phyloP scores from a whole-genome alignment of 2,888 invertebrate species.

The Cynaeus angustus region DNA sequence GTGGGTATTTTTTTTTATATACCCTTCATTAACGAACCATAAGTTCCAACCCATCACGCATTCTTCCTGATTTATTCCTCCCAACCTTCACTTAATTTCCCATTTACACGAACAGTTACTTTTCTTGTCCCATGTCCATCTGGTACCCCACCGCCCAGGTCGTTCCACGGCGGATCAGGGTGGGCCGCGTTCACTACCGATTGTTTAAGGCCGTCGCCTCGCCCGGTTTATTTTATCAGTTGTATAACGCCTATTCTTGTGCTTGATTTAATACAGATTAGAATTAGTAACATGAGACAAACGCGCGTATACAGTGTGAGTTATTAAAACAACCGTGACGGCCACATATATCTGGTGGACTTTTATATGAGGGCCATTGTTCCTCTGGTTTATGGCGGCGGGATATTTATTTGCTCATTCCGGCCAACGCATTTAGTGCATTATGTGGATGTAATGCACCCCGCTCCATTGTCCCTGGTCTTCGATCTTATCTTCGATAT shows the following conservation, averaged over 20 bases:
- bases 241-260: constrained; percentile 45
- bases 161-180: constrained; percentile 19
- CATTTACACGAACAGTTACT: constrained; percentile 26
- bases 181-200: constrained; percentile 40
- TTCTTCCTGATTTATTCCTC: constrained; percentile 25
- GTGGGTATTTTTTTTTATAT: too few relatives aligned
- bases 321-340: constrained; percentile 48
- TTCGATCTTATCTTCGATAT: constrained; percentile 58
- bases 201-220: constrained; percentile 42
- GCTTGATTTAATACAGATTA: constrained; percentile 50
- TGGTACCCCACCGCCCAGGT: constrained; percentile 18
- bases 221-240: constrained; percentile 48
- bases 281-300: constrained; percentile 51
- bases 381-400: constrained; percentile 59
- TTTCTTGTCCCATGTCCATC: constrained; percentile 16
- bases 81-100: constrained; percentile 13
- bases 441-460: constrained; percentile 52
- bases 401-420: constrained; percentile 63
- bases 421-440: constrained; percentile 60
- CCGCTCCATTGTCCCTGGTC: constrained; percentile 49
- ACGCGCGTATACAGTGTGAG: constrained; percentile 46
- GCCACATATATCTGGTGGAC: constrained; percentile 52
- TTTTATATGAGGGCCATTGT: constrained; percentile 58
- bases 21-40: too few relatives aligned
- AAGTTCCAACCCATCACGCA: too few relatives aligned